Evolutionary conservation across 1,140 invertebrate genomes (phyloP), one percentile per base, ranked within the genome.

Genomic region (Cydia pomonella): DNA sequence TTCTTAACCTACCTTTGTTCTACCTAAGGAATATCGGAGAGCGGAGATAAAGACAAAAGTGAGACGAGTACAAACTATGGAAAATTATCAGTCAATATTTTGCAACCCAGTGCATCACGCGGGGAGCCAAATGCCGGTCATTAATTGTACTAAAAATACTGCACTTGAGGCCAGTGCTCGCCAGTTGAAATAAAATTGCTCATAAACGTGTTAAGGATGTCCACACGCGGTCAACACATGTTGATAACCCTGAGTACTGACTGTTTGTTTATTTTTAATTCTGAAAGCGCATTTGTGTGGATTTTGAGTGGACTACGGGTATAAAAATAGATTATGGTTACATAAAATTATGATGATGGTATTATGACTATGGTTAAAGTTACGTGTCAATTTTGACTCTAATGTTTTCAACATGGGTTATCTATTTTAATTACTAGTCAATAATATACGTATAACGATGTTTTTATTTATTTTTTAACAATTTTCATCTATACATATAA

Each of bases 111-210:
- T 69, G 64, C 64, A 69, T 16, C 29, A 33, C 6, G 53, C 73
- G 75, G 50, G 73, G 73, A 73, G 77, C 78, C 80, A 79, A 85
- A 87, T 86, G 82, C 82, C 82, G 79, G 77, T 76, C 79, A 82
- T 84, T 85, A 79, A 77, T 80, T 69, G 80, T 82, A 87, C 84
- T 89, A 89, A 50, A 84, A 79, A 80, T 82, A 88, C 85, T 84
- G 86, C 82, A 87, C 86, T 89, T 86, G n/a, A n/a, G 64, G 64
- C 53, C 64, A 69, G n/a, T 69, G 64, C 27, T 69, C 64, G 64
- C 64, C 64, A 69, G 64, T 69, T 16, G 33, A 69, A 12, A 23
- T 59, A 59, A 69, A 69, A 69, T 33, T 69, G n/a, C 33, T n/a
- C 33, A 69, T 29, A 7, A 64, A 29, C 25, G 10, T 27, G 63